A percentile compares a stretch with the other conserved stretches of the same genome.
phyloP scores from a whole-genome alignment of 1,140 invertebrate genomes.

The Drosophila hydei region DNA sequence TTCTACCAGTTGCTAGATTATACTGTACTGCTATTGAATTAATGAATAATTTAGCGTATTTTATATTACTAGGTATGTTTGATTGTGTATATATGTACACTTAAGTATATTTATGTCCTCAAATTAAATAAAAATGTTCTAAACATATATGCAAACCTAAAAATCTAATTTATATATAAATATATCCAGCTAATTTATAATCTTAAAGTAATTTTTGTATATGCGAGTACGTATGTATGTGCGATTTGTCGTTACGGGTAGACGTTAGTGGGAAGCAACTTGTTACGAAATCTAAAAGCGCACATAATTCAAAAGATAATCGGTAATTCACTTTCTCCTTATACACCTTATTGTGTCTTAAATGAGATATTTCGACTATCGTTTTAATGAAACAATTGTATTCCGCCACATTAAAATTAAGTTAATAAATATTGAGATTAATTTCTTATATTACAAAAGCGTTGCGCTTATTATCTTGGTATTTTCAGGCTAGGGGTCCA shows the following conservation, averaged over 20 bases:
- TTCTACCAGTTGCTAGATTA: constrained; percentile 54
- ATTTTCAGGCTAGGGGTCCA: constrained; percentile 49
- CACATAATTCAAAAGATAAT: constrained; percentile 11
- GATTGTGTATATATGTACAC: constrained; percentile 57
- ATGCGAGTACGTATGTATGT: constrained; percentile 42
- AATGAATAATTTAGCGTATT: constrained; percentile 22
- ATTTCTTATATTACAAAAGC: constrained; percentile 67
- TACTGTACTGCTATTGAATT: constrained; percentile 52
- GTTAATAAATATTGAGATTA: constrained; percentile 45
- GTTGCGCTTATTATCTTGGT: constrained; percentile 61
- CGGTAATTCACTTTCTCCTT: constrained; percentile 5
- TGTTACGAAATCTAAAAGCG: constrained; percentile 17
- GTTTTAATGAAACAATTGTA: constrained; percentile 33
- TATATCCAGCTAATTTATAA: constrained; percentile 56
- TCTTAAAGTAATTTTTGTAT: constrained; percentile 53
- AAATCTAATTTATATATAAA: constrained; percentile 59
- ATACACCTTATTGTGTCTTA: constrained; percentile 6
- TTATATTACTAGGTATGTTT: constrained; percentile 13
- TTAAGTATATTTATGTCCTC: constrained; percentile 50
- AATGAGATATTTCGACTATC: constrained; percentile 3
- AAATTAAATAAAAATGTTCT: constrained; percentile 75
- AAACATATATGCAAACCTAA: constrained; percentile 70
- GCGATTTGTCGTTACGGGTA: constrained; percentile 19
- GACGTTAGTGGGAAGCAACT: constrained; percentile 38
- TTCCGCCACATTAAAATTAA: constrained; percentile 38